Evolutionary conservation across 2,797 vertebrate species (phyloP).

Genomic region (Mormyrus proboscirostris): DNA sequence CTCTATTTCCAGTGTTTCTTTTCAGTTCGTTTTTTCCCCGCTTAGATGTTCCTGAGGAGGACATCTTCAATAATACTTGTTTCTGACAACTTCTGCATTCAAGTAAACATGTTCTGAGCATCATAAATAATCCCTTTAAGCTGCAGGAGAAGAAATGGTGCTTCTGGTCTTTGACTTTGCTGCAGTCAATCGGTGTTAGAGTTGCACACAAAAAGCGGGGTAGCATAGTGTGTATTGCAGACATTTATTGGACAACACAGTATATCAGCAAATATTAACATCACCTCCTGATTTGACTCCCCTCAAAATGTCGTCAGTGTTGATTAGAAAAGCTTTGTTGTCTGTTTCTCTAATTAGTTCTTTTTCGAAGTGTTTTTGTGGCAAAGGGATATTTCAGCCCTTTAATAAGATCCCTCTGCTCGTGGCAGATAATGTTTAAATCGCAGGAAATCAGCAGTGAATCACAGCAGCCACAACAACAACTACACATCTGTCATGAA

Average conservation of each 20-base stretch:
- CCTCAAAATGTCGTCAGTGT: background rate
- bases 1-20: background rate
- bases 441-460: background rate
- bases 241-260: background rate
- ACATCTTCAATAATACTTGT: background rate
- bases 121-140: background rate
- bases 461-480: background rate
- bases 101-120: background rate
- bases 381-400: background rate
- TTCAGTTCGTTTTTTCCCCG: background rate
- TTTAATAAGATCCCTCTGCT: background rate
- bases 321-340: background rate
- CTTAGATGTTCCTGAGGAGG: background rate
- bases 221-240: background rate
- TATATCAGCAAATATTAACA: background rate
- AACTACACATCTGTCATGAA: background rate
- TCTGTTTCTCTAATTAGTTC: background rate
- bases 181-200: background rate
- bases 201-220: background rate
- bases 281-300: background rate
- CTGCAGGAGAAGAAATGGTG: background rate
- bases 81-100: background rate
- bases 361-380: background rate
- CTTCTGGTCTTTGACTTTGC: background rate
- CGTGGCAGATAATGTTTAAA: background rate